Percentiles rank a stretch among this genome's conserved stretches.
Conservation (phyloP, 2,113 vertebrate species). For the Hippocampus mohnikei region DNA sequence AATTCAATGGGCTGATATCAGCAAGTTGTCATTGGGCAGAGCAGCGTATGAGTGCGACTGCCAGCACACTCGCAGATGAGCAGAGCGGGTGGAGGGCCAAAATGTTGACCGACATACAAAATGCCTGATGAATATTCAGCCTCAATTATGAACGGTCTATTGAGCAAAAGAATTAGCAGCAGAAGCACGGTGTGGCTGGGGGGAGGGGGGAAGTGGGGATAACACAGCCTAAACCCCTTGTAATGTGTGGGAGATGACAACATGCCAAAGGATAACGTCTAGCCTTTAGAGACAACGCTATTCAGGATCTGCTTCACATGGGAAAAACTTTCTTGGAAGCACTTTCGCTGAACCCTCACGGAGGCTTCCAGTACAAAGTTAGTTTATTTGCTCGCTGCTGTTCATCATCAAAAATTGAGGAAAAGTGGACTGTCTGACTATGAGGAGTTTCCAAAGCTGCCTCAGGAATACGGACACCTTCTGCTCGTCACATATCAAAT, state of each 20-base stretch:
- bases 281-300: slow-evolving; percentile 30
- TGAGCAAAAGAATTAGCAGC: slow-evolving; percentile 25
- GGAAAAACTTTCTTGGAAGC: slow-evolving; percentile 49
- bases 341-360: slow-evolving; percentile 46
- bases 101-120: slow-evolving; percentile 20
- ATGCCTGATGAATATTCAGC: slow-evolving; percentile 49
- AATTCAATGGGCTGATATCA: slow-evolving; percentile 41
- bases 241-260: slow-evolving; percentile 33
- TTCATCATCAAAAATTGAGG: slow-evolving; percentile 29
- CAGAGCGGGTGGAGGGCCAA: slow-evolving; percentile 1
- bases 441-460: slow-evolving; percentile 9
- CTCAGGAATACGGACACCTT: slow-evolving; percentile 5
- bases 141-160: slow-evolving; percentile 30
- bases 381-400: slow-evolving; percentile 24
- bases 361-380: slow-evolving; percentile 33
- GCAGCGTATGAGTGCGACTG: neutral
- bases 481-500: slow-evolving; percentile 14
- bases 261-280: slow-evolving; percentile 26
- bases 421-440: slow-evolving; percentile 24
- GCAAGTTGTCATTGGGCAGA: slow-evolving; percentile 3
- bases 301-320: slow-evolving; percentile 26
- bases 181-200: neutral
- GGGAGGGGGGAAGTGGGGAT: neutral
- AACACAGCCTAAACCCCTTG: slow-evolving; percentile 26
- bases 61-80: neutral